Percentiles rank a stretch among this genome's conserved stretches.
Evolutionary conservation across 2,888 invertebrate species (phyloP).

Genomic region (Ormyrus nitidulus): DNA sequence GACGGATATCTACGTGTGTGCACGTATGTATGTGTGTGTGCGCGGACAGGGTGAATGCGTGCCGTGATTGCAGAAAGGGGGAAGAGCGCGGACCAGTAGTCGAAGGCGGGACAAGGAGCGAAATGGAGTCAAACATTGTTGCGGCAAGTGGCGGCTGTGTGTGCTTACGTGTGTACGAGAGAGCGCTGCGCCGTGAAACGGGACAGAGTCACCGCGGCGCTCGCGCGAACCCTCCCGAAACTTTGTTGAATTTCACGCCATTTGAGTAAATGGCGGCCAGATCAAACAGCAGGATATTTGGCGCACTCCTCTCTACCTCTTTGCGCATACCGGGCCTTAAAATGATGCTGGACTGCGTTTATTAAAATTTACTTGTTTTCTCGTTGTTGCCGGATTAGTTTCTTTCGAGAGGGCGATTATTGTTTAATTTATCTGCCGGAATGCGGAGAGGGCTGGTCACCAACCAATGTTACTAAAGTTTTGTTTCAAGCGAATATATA

Average conservation of each 20-base stretch:
- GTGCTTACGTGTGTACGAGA: neutral
- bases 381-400: too few relatives aligned
- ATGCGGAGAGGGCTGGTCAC: too few relatives aligned
- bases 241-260: constrained; percentile 71
- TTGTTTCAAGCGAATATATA: too few relatives aligned
- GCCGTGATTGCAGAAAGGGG: constrained; percentile 8
- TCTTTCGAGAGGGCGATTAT: too few relatives aligned
- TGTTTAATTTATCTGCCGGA: too few relatives aligned
- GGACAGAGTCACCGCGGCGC: neutral
- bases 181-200: neutral
- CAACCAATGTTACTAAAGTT: too few relatives aligned
- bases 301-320: constrained; percentile 14
- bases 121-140: constrained; percentile 62
- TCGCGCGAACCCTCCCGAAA: constrained; percentile 47
- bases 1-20: constrained; percentile 8
- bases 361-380: too few relatives aligned
- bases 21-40: neutral
- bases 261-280: constrained; percentile 68
- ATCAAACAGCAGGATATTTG: constrained; percentile 71
- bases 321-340: too few relatives aligned
- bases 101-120: constrained; percentile 2
- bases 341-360: too few relatives aligned
- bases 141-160: constrained; percentile 24
- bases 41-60: constrained; percentile 22
- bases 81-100: too few relatives aligned